phyloP scores from a whole-genome alignment of 1,140 invertebrate species.

The Penaeus japonicus region DNA sequence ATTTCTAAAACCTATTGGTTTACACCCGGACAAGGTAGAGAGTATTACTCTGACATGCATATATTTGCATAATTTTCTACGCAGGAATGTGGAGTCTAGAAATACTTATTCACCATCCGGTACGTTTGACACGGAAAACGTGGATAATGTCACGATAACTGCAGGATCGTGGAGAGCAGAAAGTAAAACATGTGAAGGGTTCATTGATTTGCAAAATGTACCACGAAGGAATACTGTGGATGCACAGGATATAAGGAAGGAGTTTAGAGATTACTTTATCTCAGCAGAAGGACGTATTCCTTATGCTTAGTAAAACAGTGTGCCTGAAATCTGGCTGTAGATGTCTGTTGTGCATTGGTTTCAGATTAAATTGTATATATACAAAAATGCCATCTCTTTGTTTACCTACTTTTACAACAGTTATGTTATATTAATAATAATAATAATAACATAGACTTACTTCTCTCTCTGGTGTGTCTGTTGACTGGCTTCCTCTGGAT shows the following conservation, averaged over 20 bases:
- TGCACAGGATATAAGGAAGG: neutral
- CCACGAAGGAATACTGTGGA: neutral
- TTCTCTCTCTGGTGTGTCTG: neutral
- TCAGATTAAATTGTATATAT: slow-evolving; percentile 1
- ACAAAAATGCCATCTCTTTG: neutral
- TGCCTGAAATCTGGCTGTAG: neutral
- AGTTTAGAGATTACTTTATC: neutral
- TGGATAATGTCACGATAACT: neutral
- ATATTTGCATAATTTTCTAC: slow-evolving; percentile 17
- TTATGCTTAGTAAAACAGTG: no score
- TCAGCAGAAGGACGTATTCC: neutral
- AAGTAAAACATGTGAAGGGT: neutral
- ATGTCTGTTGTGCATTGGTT: neutral
- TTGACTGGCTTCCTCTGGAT: no score
- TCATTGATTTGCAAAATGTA: neutral
- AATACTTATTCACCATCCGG: no score
- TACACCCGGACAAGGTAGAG: neutral
- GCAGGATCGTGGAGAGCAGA: neutral
- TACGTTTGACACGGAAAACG: no score
- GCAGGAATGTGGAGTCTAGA: no score
- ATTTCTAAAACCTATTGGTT: neutral
- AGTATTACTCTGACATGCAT: slow-evolving; percentile 4
- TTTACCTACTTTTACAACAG: neutral
- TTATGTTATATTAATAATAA: neutral
- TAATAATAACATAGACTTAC: slow-evolving; percentile 6